Base-by-base conservation (phyloP, 1,140 invertebrate species). In the Choristoneura fumiferana region DNA sequence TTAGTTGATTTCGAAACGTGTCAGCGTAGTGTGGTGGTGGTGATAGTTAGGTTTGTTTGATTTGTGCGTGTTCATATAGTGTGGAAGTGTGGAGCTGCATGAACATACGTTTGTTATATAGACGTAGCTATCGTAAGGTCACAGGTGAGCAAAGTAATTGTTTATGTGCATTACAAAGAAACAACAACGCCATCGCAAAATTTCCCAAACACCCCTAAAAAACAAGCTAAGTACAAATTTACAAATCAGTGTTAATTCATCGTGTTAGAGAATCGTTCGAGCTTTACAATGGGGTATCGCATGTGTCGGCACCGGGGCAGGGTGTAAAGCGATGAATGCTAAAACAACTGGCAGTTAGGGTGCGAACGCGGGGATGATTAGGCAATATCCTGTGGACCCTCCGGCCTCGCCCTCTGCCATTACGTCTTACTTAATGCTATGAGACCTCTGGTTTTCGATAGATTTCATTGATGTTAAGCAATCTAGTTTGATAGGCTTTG, bases 301-400 rank as follows among this genome's bases (percentile, higher is more conserved):
- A 80, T 72, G 66, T 52, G 49, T 55, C 40, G 35, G 60, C 63
- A 57, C n/a, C n/a, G n/a, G n/a, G n/a, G n/a, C n/a, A 58, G 60
- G 69, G 63, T 58, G 57, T 71, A 69, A 69, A 67, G 69, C 75
- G 75, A 83, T 88, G 84, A 84, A 86, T 86, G 70, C 75, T 86
- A 88, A 88, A 88, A 86, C 85, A 88, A 86, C 84, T 73, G 78
- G 71, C 73, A 72, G 79, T 79, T 81, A 79, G 81, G 81, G 81
- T 79, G 82, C 73, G 76, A 81, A 82, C 63, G 76, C 71, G 69
- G 76, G 78, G 67, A 84, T 88, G 85, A 88, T 87, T 80, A 83
- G 85, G 80, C 84, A 85, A 88, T 88, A 87, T 85, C 78, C 78
- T 72, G 69, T 62, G 62, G 56, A n/a, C n/a, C 76, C 76, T 69